Evolutionary conservation across 30 jellyfish, hydroid and myxozoan genomes (phyloP), one percentile per base, ranked within the genome.

Genomic region (Cassiopea xamachana): DNA sequence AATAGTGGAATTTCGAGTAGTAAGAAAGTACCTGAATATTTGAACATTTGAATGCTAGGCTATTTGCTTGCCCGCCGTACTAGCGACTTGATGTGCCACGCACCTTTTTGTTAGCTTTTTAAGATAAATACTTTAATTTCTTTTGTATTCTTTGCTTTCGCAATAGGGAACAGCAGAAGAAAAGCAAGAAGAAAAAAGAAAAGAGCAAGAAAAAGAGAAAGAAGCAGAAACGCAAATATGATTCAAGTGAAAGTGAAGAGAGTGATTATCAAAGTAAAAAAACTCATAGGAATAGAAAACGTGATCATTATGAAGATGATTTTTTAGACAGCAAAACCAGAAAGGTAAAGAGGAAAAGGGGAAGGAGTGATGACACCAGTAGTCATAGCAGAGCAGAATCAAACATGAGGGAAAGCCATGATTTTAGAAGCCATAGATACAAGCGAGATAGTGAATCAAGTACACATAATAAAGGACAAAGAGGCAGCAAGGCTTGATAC

Each of bases 181-280:
- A 87, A 48, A 87, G 59, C 58, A 87, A 77, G 50, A 47, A 73
- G 48, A 87, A 77, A 58, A 87, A 87, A 69, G 89, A 87, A 8
- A 77, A 76, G 76, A 69, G 74, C 16, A 69, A 78, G 77, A 77
- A 87, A 58, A 76, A 87, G 71, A 77, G 18, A 18, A 86, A 86
- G 76, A 59, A 60, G 50, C 62, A 77, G 0, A 87, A 76, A 61
- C 85, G 86, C 47, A 87, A 74, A 55, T 60, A 86, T 68, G 55
- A 50, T 1, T 86, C 93, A 73, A 67, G 77, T 75, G 89, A 67
- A 2, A 46, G 73, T 47, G 84, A 80, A 12, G 89, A 87, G 4
- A 60, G 87, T 60, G 88, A 74, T 49, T 71, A 45, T 70, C 18
- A 70, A 16, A 7, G 19, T 45, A 51, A 14, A 68, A 47, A 13